Percentiles rank a stretch among this genome's conserved stretches.
phyloP scores from a whole-genome alignment of 2,797 vertebrate species.

The Sardinella longiceps region DNA sequence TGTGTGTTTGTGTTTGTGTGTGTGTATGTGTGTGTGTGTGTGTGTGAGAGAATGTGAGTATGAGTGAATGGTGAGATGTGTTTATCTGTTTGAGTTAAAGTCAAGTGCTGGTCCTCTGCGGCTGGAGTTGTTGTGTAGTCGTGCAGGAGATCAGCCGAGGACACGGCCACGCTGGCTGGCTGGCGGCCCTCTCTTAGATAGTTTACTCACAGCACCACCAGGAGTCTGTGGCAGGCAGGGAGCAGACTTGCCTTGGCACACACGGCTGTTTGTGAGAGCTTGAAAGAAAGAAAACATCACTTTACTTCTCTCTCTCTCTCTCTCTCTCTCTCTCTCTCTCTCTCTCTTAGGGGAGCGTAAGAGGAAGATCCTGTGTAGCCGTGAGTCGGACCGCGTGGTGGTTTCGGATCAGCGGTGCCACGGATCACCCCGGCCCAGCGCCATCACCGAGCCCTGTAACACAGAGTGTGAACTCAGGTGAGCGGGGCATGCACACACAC shows the following conservation, averaged over 20 bases:
- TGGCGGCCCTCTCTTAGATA: not conserved
- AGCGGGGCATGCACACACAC: not conserved
- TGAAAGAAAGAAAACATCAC: not conserved
- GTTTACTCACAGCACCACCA: not conserved
- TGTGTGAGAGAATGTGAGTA: not conserved
- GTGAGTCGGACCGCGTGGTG: slow-evolving; percentile 89
- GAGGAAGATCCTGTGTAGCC: slow-evolving; percentile 87
- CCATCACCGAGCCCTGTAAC: slow-evolving; percentile 86
- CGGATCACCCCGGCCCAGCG: slow-evolving; percentile 78
- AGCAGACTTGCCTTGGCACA: not conserved
- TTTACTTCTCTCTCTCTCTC: not conserved
- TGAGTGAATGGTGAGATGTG: not conserved
- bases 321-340: slow-evolving; percentile 9
- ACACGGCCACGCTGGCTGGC: not conserved
- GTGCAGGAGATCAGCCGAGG: slow-evolving; percentile 4
- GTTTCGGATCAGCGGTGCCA: slow-evolving; percentile 97
- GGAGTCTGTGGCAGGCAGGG: not conserved
- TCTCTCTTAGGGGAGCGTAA: slow-evolving; percentile 84
- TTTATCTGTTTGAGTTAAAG: not conserved
- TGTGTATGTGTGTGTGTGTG: not conserved
- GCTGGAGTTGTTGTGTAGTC: not conserved
- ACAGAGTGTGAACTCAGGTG: slow-evolving; percentile 96
- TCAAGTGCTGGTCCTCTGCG: not conserved
- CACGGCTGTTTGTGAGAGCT: not conserved
- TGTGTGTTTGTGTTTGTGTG: not conserved